phyloP scores from a whole-genome alignment of 2,113 vertebrate species.

The Apeltes quadracus region DNA sequence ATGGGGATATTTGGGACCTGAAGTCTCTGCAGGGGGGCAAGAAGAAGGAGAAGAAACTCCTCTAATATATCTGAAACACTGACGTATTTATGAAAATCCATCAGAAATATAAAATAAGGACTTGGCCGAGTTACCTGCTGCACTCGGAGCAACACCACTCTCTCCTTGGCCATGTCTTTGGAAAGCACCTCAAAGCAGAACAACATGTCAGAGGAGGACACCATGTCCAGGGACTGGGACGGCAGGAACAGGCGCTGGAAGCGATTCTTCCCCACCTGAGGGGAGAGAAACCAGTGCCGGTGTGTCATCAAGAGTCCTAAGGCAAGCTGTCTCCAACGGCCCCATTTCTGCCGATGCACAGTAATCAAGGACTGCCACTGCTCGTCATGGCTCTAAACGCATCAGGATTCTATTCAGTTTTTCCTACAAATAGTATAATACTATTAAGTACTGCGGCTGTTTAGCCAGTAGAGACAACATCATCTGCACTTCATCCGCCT shows the following conservation, averaged over 20 bases:
- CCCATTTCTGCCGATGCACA: not conserved
- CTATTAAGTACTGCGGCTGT: not conserved
- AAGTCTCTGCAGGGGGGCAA: slow-evolving; percentile 81
- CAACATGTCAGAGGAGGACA: slow-evolving; percentile 87
- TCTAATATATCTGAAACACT: not conserved
- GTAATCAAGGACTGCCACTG: not conserved
- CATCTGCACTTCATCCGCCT: not conserved
- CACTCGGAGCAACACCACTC: slow-evolving; percentile 89
- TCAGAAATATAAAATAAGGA: not conserved
- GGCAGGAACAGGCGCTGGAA: slow-evolving; percentile 90
- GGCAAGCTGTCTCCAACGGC: not conserved
- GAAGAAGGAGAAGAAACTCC: not conserved
- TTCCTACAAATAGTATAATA: not conserved
- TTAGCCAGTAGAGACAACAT: not conserved
- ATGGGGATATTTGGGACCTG: slow-evolving; percentile 92
- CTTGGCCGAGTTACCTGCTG: slow-evolving; percentile 85
- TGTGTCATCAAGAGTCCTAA: not conserved
- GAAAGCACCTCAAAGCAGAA: slow-evolving; percentile 97
- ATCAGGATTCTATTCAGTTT: not conserved
- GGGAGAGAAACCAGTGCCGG: not conserved
- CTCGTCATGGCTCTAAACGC: not conserved
- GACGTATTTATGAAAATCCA: not conserved
- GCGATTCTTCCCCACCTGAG: slow-evolving; percentile 89
- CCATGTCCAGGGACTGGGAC: slow-evolving; percentile 87
- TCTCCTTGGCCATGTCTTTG: slow-evolving; percentile 93